Evolutionary conservation across 2,113 vertebrate genomes (phyloP), one percentile per base, ranked within the genome.

Genomic region (Orientallactaga bullata): DNA sequence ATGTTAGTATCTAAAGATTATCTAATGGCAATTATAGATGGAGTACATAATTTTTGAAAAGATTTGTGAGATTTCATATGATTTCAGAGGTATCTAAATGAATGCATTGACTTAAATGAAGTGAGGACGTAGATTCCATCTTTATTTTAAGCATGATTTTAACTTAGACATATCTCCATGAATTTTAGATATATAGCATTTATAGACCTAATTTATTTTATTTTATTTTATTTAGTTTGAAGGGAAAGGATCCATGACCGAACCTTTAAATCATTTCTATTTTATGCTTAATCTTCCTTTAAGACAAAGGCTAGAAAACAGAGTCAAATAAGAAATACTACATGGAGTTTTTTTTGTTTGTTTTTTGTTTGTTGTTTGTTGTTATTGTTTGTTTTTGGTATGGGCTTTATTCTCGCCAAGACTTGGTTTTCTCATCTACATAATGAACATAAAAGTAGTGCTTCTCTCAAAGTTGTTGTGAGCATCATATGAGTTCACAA

Each of bases 151-250:
- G 37, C 26, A 60, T 89, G 39, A 20, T 68, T 90, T 92, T 88
- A 71, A 63, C 90, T 76, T 86, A 55, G 26, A 12, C 83, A 73
- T 37, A 90, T 81, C 32, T 72, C 81, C 55, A 79, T 88, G 87
- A 91, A 68, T 88, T 93, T 88, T 60, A 88, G 32, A 81, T 94
- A 66, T 72, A 66, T 51, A 60, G 58, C 47, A 23, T 95, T 89
- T 66, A 68, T 85, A 81, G 37, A 23, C 23, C 63, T 30, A 24
- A 84, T 24, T 87, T 69, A n/a, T n/a, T n/a, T n/a, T n/a, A n/a
- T n/a, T n/a, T n/a, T n/a, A n/a, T 26, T 92, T 16, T 87, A 88
- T 88, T 65, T 60, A 21, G 23, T 80, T 91, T 42, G 28, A 32
- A 66, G 12, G 74, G n/a, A 85, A 58, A 81, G 12, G 68, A 20